Base-by-base conservation (phyloP, 2,113 vertebrate species). In the Dasyprocta punctata region DNA sequence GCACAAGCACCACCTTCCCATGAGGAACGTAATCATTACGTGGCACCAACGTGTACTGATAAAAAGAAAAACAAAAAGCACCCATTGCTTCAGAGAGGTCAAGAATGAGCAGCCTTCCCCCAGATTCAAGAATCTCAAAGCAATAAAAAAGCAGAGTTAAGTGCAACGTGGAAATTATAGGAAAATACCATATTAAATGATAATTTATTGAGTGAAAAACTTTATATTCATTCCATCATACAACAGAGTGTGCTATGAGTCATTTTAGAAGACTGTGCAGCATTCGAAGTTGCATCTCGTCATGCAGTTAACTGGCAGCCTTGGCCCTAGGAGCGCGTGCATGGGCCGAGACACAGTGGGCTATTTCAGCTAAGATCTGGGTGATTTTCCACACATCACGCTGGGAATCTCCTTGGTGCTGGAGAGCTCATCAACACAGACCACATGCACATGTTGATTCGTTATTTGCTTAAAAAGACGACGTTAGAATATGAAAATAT, bases 401-500 rank as follows among this genome's bases (percentile, higher is more conserved):
- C 95, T 94, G 88, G 86, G 90, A 98, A 98, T 91, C 90, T 97
- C 77, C 96, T 78, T 91, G 82, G 49, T 86, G 93, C 60, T 85
- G 96, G 56, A 80, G 94, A 95, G 75, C 92, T 98, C 96, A 96
- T 98, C 98, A 97, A 98, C 0, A 84, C 96, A 97, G 96, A 92
- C 67, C 86, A 89, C 98, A 98, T 99, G 98, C 98, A 98, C 52
- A 86, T 93, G 96, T 54, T 95, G 78, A 97, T 77, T 67, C 95
- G 49, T 97, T 33, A 90, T 98, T 92, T 95, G 81, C 94, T 98
- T 97, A 96, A 98, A 98, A 98, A 98, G 96, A 98, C 97, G 89
- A 96, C 89, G 85, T 96, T 94, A 98, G 96, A 95, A 98, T 98
- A 99, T 92, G 97, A 98, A 98, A 98, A 98, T 97, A 97, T 98